Evolutionary conservation across 2,113 vertebrate species (phyloP), one percentile per base, ranked within the genome.

Genomic region (Pyxicephalus adspersus): DNA sequence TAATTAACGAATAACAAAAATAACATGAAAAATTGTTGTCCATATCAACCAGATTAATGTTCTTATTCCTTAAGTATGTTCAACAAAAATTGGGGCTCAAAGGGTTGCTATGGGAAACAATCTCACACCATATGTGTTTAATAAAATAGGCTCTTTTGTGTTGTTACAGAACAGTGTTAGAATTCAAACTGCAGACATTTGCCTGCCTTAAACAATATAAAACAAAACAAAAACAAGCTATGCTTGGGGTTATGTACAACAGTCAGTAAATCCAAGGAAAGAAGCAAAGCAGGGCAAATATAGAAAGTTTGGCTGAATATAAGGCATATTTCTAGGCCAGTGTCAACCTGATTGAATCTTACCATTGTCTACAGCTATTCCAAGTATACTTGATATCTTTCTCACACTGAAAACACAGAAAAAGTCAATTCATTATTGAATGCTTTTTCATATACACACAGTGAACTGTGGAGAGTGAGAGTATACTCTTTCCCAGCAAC

Each of bases 311-410:
- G 84, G 84, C 88, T 89, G 86, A 77, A 86, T 77, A 85, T 86
- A 87, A 86, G 89, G 89, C 87, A 72, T 83, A 85, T 87, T 89
- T 84, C 76, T 13, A 94, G 91, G 91, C 91, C 91, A 89, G 91
- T 91, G 92, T 89, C 90, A 87, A 92, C 92, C 92, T 93, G 88
- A 91, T 91, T 89, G 87, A 90, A 85, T 96, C 96, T 98, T 98
- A 98, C 97, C 96, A 98, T 96, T 95, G 90, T 97, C 96, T 97
- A 98, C 95, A 98, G 96, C 96, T 96, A 98, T 96, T 92, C 96
- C 96, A 96, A 98, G 96, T 94, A 98, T 91, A 96, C 96, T 98
- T 95, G 96, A 97, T 95, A 98, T 96, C 91, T 98, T 98, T 97
- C 95, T 97, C 94, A 98, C 95, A 95, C 96, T 98, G 96, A 95